phyloP scores from a whole-genome alignment of 1,140 invertebrate species.

The Globodera rostochiensis region DNA sequence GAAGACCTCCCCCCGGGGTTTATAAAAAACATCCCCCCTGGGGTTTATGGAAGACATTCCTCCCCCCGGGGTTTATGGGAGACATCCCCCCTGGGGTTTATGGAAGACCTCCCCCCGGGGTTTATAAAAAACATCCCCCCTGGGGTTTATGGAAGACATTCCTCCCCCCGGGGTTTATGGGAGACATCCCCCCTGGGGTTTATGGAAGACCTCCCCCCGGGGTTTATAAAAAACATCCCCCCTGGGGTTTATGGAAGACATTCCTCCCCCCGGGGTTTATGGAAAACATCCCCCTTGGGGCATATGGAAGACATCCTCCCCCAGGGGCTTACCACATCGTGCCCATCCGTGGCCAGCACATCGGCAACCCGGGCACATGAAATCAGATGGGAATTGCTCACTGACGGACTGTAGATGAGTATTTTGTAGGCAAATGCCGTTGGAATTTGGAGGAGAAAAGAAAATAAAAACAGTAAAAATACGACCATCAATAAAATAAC shows the following conservation, averaged over 20 bases:
- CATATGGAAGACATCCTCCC: background rate
- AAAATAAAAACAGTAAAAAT: background rate
- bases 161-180: constrained; percentile 21
- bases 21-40: too few relatives aligned
- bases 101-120: too few relatives aligned
- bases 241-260: too few relatives aligned
- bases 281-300: too few relatives aligned
- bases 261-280: too few relatives aligned
- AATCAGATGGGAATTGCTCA: constrained; percentile 42
- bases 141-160: background rate
- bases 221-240: too few relatives aligned
- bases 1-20: too few relatives aligned
- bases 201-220: too few relatives aligned
- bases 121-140: too few relatives aligned
- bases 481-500: background rate
- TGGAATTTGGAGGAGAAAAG: background rate
- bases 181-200: too few relatives aligned
- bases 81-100: too few relatives aligned
- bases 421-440: constrained; percentile 32
- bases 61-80: constrained; percentile 23
- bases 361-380: constrained; percentile 36
- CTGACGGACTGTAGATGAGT: constrained; percentile 39
- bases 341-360: constrained; percentile 37
- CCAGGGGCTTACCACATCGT: constrained; percentile 36
- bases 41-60: background rate